These are phyloP conservation scores for Zaprionus ghesquierei DNA, from an alignment of 1,140 invertebrate species.

Conservation along the genomic window DNA sequence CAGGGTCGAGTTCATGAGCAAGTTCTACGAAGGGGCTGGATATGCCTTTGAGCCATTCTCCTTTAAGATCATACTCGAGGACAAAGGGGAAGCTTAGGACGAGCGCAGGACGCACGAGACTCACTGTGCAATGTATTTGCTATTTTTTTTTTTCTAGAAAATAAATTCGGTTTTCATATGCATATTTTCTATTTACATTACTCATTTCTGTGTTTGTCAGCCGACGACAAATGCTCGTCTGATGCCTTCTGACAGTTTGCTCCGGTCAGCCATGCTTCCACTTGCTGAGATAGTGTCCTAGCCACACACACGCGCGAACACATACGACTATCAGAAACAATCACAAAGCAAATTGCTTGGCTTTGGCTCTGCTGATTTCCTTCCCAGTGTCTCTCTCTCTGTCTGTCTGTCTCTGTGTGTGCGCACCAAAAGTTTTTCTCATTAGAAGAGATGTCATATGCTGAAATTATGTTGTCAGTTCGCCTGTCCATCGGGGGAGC, in stretches of 20 bases:
- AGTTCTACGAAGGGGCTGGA: constrained; percentile 96
- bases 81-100: constrained; percentile 39
- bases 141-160: constrained; percentile 43
- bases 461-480: constrained; percentile 76
- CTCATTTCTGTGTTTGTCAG: constrained; percentile 40
- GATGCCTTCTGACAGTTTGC: constrained; percentile 54
- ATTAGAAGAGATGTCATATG: constrained; percentile 73
- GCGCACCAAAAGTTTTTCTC: constrained; percentile 41
- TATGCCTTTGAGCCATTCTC: constrained; percentile 96
- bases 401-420: constrained; percentile 1
- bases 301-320: constrained; percentile 14
- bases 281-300: constrained; percentile 29
- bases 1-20: constrained; percentile 99
- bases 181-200: constrained; percentile 35
- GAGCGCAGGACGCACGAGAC: constrained; percentile 42
- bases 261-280: constrained; percentile 57
- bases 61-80: constrained; percentile 92
- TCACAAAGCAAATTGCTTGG: constrained; percentile 59
- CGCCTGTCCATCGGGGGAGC: constrained; percentile 38
- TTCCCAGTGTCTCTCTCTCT: background rate
- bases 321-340: constrained; percentile 40
- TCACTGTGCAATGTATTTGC: constrained; percentile 25
- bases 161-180: constrained; percentile 70
- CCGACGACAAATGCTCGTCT: constrained; percentile 58
- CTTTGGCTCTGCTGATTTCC: constrained; percentile 16